Evolutionary conservation across 1,140 invertebrate genomes (phyloP), one percentile per base, ranked within the genome.

Genomic region (Sycobia sp.): DNA sequence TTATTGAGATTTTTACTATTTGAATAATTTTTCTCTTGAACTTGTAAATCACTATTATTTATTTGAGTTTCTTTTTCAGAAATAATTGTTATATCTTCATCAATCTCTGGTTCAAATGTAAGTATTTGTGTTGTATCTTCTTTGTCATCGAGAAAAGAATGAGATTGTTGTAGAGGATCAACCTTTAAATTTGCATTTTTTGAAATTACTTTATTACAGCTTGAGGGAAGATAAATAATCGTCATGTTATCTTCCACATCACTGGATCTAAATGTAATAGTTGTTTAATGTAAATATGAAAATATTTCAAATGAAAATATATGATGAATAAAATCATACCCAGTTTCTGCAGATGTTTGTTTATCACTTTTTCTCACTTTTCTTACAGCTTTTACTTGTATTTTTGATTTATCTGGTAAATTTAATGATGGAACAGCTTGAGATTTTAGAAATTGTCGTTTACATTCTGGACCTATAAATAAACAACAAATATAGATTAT

Each of bases 201-300:
- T 29, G 23, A 8, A 18, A 49, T 16, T 2, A 49, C 27, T n/a
- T 27, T 18, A 29, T 38, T 53, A 8, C 50, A 53, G 38, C 41
- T 16, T 14, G 13, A 16, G 1, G 53, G 53, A 16, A 55, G 23
- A 55, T 55, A 55, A 43, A 55, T 55, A 44, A 55, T 55, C 0
- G 53, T 55, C n/a, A 39, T 55, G 3, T 55, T 55, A 11, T 55
- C 39, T 10, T 43, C 20, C 10, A 4, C 2, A 14, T 25, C n/a
- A 11, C 16, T 11, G 14, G 13, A 13, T 3, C 51, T 54, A 16
- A 25, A 41, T 36, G 7, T 23, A 29, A 29, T 18, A 2, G 18
- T 50, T 25, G 16, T 50, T 18, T 16, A 25, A 18, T 16, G n/a
- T 16, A 43, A 47, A 23, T 16, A 47, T 36, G 20, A 34, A 29